Percentiles rank a stretch among this genome's conserved stretches.
These are phyloP conservation scores for Thinocorus orbignyianus DNA, from an alignment of 2,113 vertebrate species.

Conservation along the genomic window DNA sequence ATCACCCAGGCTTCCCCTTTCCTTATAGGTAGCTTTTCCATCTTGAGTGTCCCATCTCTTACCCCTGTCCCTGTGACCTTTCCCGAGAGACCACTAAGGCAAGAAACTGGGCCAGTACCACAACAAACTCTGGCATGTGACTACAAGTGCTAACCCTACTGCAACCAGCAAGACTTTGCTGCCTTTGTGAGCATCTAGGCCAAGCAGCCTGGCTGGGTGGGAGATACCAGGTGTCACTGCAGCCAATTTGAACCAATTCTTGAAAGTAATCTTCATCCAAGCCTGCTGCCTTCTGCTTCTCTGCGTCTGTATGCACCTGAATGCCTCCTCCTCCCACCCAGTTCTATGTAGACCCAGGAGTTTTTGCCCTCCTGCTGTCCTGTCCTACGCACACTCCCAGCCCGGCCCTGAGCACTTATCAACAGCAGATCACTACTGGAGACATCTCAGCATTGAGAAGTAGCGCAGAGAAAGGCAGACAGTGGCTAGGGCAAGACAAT, in stretches of 20 bases:
- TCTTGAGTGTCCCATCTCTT: background rate
- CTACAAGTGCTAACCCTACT: background rate
- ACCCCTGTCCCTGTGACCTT: fast-evolving
- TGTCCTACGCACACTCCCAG: background rate
- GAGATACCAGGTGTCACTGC: background rate
- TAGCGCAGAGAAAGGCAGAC: background rate
- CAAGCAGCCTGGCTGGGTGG: background rate
- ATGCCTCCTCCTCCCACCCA: background rate
- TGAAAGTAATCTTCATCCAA: background rate
- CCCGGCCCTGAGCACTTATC: background rate
- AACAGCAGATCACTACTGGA: background rate
- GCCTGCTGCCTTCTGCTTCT: background rate
- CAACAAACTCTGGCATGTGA: background rate
- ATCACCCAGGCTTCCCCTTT: background rate
- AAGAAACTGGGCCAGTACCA: background rate
- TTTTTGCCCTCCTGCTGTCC: background rate
- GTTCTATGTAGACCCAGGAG: background rate
- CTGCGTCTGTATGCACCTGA: background rate
- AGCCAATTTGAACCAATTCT: background rate
- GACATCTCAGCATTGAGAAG: background rate
- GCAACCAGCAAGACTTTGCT: background rate
- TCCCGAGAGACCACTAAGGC: background rate
- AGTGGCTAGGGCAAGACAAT: background rate
- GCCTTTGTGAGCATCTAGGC: background rate
- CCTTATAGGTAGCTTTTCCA: background rate